Percentiles rank a stretch among this genome's conserved stretches.
These are phyloP conservation scores for Villa cingulata DNA, from an alignment of 2,888 invertebrate species.

Conservation along the genomic window DNA sequence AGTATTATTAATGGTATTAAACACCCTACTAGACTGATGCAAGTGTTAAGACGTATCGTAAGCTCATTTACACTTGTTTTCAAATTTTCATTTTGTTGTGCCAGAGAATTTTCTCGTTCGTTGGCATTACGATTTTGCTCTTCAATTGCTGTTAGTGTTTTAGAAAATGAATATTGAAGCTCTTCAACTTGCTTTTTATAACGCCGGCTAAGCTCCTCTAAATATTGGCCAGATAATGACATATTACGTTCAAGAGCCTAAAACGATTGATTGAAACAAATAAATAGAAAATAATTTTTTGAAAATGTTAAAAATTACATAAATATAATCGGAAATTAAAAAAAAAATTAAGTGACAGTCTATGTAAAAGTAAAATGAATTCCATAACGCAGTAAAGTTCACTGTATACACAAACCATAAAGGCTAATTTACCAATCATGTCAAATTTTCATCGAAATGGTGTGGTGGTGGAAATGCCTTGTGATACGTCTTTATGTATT, in stretches of 20 bases:
- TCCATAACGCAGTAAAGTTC: too few relatives aligned
- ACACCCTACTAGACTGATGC: slow-evolving; percentile 13
- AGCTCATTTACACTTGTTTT: slow-evolving; percentile 52
- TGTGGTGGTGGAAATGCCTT: too few relatives aligned
- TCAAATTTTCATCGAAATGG: too few relatives aligned
- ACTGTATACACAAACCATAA: too few relatives aligned
- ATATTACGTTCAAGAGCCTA: slow-evolving; percentile 90
- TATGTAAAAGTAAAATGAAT: too few relatives aligned
- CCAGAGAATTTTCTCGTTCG: slow-evolving; percentile 63
- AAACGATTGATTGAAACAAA: slow-evolving; percentile 20
- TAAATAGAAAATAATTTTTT: background rate
- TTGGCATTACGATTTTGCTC: slow-evolving; percentile 56
- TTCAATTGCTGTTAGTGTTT: slow-evolving; percentile 56
- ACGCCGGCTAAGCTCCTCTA: slow-evolving; percentile 87
- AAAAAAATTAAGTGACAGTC: too few relatives aligned
- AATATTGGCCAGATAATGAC: slow-evolving; percentile 89
- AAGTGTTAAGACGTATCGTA: slow-evolving; percentile 42
- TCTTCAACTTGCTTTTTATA: slow-evolving; percentile 96
- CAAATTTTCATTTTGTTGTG: slow-evolving; percentile 59
- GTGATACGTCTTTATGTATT: too few relatives aligned
- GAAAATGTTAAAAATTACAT: background rate
- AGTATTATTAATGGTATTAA: slow-evolving; percentile 7
- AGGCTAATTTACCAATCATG: too few relatives aligned
- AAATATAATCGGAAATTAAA: too few relatives aligned
- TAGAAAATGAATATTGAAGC: slow-evolving; percentile 72